Evolutionary conservation across 2,113 vertebrate species (phyloP), one percentile per base, ranked within the genome.

Genomic region (Tupaia tana): DNA sequence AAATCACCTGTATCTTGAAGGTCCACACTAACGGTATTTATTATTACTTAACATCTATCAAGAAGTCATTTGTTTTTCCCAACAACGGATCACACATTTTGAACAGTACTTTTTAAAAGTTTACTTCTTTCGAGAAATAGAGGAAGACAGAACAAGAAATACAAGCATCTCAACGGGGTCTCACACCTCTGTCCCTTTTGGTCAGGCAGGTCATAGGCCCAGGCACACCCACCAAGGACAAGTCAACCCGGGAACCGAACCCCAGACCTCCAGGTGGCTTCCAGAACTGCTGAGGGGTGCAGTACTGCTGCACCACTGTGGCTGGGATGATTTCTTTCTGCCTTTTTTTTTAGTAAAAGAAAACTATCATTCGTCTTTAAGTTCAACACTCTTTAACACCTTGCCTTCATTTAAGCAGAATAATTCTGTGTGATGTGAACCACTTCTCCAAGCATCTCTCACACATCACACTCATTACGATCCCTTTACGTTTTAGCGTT

Each of bases 1-100:
- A 66, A 89, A 63, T 82, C 79, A 91, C 31, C 19, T 96, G 69
- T 78, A 73, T 64, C 54, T 86, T 95, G 70, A 88, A 73, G 43
- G 79, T 52, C 54, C 61, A 75, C 85, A 69, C 89, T 25, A 69
- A 61, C 14, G 63, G 20, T 43, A 29, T 34, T 94, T 63, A 29
- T 75, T 43, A 5, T 91, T 66, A 19, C 15, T 88, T 14, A 79
- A 20, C 56, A 61, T 64, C 29, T 74, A 54, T 71, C 56, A 80
- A 54, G 73, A 90, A 31, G 9, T 9, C 64, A 18, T 86, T 83
- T 69, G 58, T 86, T 71, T 71, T 86, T 70, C 81, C 66, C 52
- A 54, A n/a, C 15, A 27, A 61, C 1, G 64, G 56, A 14, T 58
- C 43, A 43, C 61, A 56, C 20, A 58, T 15, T 73, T 54, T 84